Conservation (phyloP, 2,888 invertebrate genomes). For the Morinoia aosen region DNA sequence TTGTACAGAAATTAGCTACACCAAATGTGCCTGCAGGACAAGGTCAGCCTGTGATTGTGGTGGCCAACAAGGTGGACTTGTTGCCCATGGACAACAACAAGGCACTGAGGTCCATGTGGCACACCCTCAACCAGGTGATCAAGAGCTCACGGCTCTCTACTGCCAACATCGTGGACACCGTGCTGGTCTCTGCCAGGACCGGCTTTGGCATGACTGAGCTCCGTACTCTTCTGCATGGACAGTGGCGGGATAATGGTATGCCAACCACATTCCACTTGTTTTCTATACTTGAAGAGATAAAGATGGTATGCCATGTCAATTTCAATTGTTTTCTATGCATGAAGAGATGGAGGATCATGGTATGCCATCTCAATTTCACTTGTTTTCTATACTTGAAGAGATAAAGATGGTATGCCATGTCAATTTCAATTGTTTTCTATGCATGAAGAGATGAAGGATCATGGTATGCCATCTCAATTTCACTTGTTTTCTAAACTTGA, state of each 20-base stretch:
- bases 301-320: too few relatives aligned
- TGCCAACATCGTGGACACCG: slow-evolving; percentile 80
- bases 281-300: too few relatives aligned
- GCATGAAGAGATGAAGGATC: too few relatives aligned
- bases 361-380: too few relatives aligned
- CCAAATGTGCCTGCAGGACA: slow-evolving; percentile 72
- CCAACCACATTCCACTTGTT: too few relatives aligned
- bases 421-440: too few relatives aligned
- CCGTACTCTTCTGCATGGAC: slow-evolving; percentile 73
- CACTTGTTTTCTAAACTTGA: too few relatives aligned
- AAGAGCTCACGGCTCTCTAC: slow-evolving; percentile 76
- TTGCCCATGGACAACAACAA: slow-evolving; percentile 83
- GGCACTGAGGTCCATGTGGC: slow-evolving; percentile 81
- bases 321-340: too few relatives aligned
- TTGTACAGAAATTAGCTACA: background rate
- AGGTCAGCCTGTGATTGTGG: slow-evolving; percentile 83
- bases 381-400: too few relatives aligned
- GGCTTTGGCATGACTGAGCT: slow-evolving; percentile 95
- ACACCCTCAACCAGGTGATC: slow-evolving; percentile 77
- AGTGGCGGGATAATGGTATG: slow-evolving; percentile 65
- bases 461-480: too few relatives aligned
- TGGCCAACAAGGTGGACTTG: slow-evolving; percentile 95
- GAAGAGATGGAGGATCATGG: too few relatives aligned
- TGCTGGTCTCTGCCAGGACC: slow-evolving; percentile 90
- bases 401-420: too few relatives aligned